A percentile compares a stretch with the other conserved stretches of the same genome.
These are phyloP conservation scores for Neodon shergylaensis DNA, from an alignment of 2,113 vertebrate genomes.

Conservation along the genomic window DNA sequence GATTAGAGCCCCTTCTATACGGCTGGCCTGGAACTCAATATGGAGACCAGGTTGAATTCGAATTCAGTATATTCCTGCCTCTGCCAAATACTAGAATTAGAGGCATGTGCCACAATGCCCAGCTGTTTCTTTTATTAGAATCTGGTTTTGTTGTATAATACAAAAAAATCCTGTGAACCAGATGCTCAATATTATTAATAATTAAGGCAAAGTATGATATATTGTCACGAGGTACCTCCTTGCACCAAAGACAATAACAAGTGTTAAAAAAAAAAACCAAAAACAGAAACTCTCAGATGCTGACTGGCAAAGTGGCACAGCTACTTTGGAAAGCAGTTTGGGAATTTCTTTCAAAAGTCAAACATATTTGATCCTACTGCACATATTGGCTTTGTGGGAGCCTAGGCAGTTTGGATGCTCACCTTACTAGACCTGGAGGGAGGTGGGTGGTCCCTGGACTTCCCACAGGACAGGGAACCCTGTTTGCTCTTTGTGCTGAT, in stretches of 20 bases:
- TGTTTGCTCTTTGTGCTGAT: too few species aligned
- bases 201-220: conserved; percentile 31
- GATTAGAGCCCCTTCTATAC: neutral
- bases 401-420: too few species aligned
- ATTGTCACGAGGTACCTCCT: neutral
- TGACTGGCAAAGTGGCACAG: conserved; percentile 20
- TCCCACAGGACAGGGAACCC: too few species aligned
- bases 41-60: too few species aligned
- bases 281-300: conserved; percentile 20
- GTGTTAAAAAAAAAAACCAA: neutral
- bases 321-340: neutral
- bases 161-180: conserved; percentile 32
- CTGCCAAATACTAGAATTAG: too few species aligned
- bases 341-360: conserved; percentile 6
- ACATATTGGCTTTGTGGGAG: too few species aligned
- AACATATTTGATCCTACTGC: too few species aligned
- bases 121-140: conserved; percentile 29
- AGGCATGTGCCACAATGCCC: too few species aligned
- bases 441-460: too few species aligned
- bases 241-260: neutral
- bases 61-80: too few species aligned
- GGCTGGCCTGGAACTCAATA: neutral
- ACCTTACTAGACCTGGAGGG: too few species aligned
- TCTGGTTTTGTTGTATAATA: conserved; percentile 5
- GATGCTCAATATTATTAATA: conserved; percentile 28